A percentile compares a stretch with the other conserved stretches of the same genome.
phyloP scores from a whole-genome alignment of 2,113 vertebrate species.

The Pelmatolapia mariae region DNA sequence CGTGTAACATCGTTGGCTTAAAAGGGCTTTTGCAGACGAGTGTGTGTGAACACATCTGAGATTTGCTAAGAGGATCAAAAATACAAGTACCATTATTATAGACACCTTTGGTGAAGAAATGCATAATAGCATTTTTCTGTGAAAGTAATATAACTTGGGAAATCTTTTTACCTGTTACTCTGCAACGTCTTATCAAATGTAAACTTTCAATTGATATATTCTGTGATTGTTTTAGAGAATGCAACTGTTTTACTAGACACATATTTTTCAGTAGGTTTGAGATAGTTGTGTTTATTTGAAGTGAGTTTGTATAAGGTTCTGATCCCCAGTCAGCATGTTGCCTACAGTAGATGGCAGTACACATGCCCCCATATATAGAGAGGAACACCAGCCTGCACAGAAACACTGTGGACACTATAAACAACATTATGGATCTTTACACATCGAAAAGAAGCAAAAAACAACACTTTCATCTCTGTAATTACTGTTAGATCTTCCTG shows the following conservation, averaged over 20 bases:
- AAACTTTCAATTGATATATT: not conserved
- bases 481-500: too few species aligned
- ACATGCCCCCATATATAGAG: not conserved
- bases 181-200: not conserved
- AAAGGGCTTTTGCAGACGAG: not conserved
- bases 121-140: not conserved
- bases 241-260: not conserved
- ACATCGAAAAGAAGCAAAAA: not conserved
- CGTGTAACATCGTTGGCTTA: not conserved
- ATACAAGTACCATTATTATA: not conserved
- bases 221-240: not conserved
- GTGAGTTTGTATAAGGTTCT: not conserved
- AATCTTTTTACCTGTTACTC: not conserved
- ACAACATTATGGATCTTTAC: not conserved
- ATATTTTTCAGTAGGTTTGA: not conserved
- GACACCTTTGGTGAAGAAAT: not conserved
- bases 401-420: not conserved
- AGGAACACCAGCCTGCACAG: not conserved
- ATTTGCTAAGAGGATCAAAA: slow-evolving; percentile 6
- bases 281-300: not conserved
- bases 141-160: not conserved
- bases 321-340: not conserved
- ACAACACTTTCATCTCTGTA: not conserved
- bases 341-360: not conserved
- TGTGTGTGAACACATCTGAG: not conserved